Base-by-base conservation (phyloP, 2,888 invertebrate species). In the Cyclophora albipunctata region DNA sequence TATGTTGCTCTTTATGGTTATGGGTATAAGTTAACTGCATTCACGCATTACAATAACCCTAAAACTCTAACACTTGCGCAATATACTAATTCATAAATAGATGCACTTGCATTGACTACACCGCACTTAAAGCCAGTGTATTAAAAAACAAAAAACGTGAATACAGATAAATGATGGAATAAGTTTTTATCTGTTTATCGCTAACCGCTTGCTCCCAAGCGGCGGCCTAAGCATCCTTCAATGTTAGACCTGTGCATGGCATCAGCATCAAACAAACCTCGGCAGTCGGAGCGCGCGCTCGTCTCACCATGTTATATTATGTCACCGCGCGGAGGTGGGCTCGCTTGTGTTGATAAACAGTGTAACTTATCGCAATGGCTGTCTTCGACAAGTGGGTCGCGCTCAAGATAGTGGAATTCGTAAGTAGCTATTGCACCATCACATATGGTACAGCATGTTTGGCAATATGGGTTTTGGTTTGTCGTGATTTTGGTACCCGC, bases 321-420 rank as follows among this genome's bases (percentile, higher is more conserved):
- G 73, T 72, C 67, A 70, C 55, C 57, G 58, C 66, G 45, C 48
- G 45, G 5, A 54, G 55, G 60, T 55, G 57, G 48, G 62, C 62
- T 72, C 67, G 64, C 58, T 48, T 46, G 51, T 59, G 64, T 50
- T 61, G 61, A 58, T 64, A 59, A 62, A 58, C 59, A 62, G 62
- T 62, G 61, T 59, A 59, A 63, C 58, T 58, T 61, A 60, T 57
- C 57, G 65, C 61, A 65, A 89, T 89, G 89, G 84, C 81, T 69
- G 73, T 86, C 42, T 89, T 84, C 69, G 89, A 89, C 78, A 89
- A 89, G 81, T 89, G 89, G 89, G 89, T 89, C 81, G 87, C 79
- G 59, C 81, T 89, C 65, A 89, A 89, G 84, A 84, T 88, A 71
- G 79, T 87, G 46, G 86, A 89, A 78, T 88, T 89, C 63, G 89